These are phyloP conservation scores for Drosophila ercepeae DNA, from an alignment of 1,140 invertebrate genomes.

Conservation along the genomic window DNA sequence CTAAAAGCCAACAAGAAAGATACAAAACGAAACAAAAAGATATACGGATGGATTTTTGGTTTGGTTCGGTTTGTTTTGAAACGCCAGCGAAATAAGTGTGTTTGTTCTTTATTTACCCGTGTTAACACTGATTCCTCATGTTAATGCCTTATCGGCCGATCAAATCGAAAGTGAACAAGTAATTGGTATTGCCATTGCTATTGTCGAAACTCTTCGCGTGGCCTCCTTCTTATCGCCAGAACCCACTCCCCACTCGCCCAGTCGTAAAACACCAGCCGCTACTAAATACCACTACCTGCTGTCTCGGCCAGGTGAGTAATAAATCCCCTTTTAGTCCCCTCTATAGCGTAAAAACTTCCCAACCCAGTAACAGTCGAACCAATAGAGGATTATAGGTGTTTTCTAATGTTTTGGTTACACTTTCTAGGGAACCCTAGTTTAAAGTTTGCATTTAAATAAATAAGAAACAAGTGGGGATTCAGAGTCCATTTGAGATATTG, in stretches of 20 bases:
- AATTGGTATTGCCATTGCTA: conserved; percentile 48
- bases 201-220: conserved; percentile 28
- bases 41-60: conserved; percentile 49
- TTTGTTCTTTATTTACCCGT: conserved; percentile 39
- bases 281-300: conserved; percentile 21
- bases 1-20: conserved; percentile 29
- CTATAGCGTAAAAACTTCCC: background rate
- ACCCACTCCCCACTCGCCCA: background rate
- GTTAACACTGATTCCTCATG: conserved; percentile 30
- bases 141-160: conserved; percentile 45
- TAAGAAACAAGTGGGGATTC: too few relatives aligned
- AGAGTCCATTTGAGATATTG: too few relatives aligned
- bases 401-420: background rate
- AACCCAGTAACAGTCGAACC: too few relatives aligned
- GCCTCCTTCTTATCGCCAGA: conserved; percentile 34
- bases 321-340: background rate
- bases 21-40: conserved; percentile 25
- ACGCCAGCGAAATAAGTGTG: conserved; percentile 23
- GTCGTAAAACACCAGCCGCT: background rate
- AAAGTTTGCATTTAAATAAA: background rate
- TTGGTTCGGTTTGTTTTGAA: conserved; percentile 27
- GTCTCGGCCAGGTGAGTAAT: conserved; percentile 30
- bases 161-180: conserved; percentile 69
- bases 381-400: background rate
- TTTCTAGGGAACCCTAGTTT: too few relatives aligned